Conservation (phyloP, 2,888 invertebrate species). For the Andrena chrysosceles region DNA sequence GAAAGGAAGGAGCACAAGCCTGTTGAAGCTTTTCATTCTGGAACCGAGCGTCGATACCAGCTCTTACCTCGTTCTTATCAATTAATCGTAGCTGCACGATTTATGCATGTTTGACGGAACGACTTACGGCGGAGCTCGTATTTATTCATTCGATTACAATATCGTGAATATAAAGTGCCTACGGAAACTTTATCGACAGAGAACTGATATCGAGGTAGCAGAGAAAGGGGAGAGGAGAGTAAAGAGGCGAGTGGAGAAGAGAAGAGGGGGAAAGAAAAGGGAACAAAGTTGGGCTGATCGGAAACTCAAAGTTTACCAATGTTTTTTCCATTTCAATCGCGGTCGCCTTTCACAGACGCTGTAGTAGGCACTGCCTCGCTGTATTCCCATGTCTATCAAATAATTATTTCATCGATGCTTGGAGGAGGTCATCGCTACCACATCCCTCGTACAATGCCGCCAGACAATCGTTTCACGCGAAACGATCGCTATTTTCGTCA, state of each 20-base stretch:
- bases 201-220: conserved; percentile 47
- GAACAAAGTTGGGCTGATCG: conserved; percentile 46
- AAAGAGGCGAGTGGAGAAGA: background rate
- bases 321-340: conserved; percentile 57
- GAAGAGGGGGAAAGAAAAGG: background rate
- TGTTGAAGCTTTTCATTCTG: conserved; percentile 31
- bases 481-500: conserved; percentile 52
- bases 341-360: conserved; percentile 51
- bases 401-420: conserved; percentile 68
- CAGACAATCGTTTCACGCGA: conserved; percentile 43
- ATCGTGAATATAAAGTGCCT: conserved; percentile 55
- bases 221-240: too few relatives aligned
- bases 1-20: conserved; percentile 29
- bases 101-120: conserved; percentile 52
- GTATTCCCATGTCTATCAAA: conserved; percentile 57
- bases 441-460: conserved; percentile 11
- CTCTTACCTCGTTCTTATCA: conserved; percentile 58
- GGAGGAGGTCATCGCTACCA: conserved; percentile 29
- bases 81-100: conserved; percentile 49
- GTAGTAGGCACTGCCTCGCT: conserved; percentile 22
- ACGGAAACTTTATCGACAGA: conserved; percentile 50
- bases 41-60: conserved; percentile 33
- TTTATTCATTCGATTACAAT: conserved; percentile 61
- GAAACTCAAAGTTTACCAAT: conserved; percentile 65
- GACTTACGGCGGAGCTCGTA: conserved; percentile 52